Percentiles rank a stretch among this genome's conserved stretches.
phyloP scores from a whole-genome alignment of 2,888 invertebrate species.

The Kuschelorhynchus macadamiae region DNA sequence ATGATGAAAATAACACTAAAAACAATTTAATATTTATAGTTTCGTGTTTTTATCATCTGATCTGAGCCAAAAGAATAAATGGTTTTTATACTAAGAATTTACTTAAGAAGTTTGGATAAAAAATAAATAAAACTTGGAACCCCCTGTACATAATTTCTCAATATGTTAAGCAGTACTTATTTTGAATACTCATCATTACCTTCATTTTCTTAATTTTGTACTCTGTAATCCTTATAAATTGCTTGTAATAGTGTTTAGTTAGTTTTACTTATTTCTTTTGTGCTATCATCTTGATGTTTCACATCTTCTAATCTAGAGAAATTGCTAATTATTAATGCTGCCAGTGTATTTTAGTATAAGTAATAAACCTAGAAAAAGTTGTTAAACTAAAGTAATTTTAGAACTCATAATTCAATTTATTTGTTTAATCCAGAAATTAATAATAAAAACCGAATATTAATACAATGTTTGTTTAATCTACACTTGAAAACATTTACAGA shows the following conservation, averaged over 20 bases:
- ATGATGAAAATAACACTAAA: not conserved
- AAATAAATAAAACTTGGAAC: constrained; percentile 3
- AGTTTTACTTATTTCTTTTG: constrained; percentile 15
- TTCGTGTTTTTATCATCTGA: too few species aligned
- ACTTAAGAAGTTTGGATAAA: not conserved
- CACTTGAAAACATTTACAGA: too few species aligned
- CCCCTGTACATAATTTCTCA: constrained; percentile 28
- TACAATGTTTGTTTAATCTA: too few species aligned
- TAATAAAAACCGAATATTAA: too few species aligned
- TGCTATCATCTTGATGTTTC: constrained; percentile 3
- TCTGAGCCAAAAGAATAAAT: too few species aligned
- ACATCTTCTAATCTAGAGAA: constrained; percentile 10
- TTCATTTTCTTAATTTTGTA: too few species aligned
- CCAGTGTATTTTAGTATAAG: constrained; percentile 22
- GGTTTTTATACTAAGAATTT: constrained; percentile 1
- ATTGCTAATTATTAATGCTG: constrained; percentile 21
- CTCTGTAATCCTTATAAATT: not conserved
- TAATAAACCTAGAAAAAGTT: constrained; percentile 11
- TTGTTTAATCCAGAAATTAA: too few species aligned
- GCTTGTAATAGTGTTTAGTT: constrained; percentile 1
- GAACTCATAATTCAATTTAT: too few species aligned
- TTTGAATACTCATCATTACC: not conserved
- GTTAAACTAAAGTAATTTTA: too few species aligned
- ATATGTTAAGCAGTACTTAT: constrained; percentile 23
- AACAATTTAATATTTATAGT: not conserved